Conservation (phyloP, 2,797 vertebrate genomes). For the Sphenodon punctatus region DNA sequence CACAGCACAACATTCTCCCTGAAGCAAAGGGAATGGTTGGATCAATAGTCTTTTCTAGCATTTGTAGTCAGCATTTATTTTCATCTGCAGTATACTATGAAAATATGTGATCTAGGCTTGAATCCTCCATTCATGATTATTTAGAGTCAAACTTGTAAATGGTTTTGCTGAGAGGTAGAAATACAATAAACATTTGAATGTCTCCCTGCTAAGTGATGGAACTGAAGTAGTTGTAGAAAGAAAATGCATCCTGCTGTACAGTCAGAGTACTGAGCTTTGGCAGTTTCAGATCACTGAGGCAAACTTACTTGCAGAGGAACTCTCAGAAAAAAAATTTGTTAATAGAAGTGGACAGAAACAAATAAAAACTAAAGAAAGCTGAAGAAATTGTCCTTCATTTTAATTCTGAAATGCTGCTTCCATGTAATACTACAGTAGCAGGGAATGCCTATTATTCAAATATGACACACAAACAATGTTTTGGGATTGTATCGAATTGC, state of each 20-base stretch:
- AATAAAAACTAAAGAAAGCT: too few species aligned
- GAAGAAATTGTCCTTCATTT: conserved; percentile 41
- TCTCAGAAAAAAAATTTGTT: conserved; percentile 27
- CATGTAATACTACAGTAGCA: not conserved
- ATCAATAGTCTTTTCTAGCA: conserved; percentile 17
- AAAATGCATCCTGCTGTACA: conserved; percentile 48
- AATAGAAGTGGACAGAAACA: not conserved
- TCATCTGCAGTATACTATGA: conserved; percentile 14
- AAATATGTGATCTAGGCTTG: conserved; percentile 30
- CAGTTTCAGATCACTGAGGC: conserved; percentile 49
- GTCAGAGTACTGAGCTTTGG: conserved; percentile 52
- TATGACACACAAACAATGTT: too few species aligned
- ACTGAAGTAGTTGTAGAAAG: conserved; percentile 46
- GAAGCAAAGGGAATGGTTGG: conserved; percentile 24
- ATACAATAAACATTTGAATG: conserved; percentile 66
- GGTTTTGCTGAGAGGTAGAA: conserved; percentile 37
- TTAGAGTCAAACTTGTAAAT: conserved; percentile 46
- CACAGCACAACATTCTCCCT: conserved; percentile 9
- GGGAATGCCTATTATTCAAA: not conserved
- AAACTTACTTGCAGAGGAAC: conserved; percentile 41
- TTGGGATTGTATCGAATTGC: too few species aligned
- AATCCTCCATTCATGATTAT: conserved; percentile 35
- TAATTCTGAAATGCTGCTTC: conserved; percentile 8
- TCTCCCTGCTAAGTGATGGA: conserved; percentile 63
- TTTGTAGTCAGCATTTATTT: conserved; percentile 47